phyloP scores from a whole-genome alignment of 2,888 invertebrate genomes.

The Geophilus truncorum region DNA sequence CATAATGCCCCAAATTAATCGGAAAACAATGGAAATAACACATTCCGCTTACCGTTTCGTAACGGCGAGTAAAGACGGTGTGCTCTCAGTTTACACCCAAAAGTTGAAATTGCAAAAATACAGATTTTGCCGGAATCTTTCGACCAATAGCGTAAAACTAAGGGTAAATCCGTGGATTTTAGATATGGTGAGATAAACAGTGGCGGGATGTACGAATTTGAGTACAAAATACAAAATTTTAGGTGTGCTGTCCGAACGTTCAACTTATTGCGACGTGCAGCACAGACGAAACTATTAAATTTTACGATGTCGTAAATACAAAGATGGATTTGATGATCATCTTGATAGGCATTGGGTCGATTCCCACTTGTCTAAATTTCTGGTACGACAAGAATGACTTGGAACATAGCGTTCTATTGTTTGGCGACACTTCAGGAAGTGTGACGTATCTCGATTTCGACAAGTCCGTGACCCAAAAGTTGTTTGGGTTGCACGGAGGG shows the following conservation, averaged over 20 bases:
- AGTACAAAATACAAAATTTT: too few relatives aligned
- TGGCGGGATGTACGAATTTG: too few relatives aligned
- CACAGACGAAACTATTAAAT: not conserved
- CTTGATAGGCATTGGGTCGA: not conserved
- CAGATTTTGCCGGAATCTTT: too few relatives aligned
- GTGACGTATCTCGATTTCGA: not conserved
- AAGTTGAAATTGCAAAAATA: too few relatives aligned
- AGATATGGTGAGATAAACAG: constrained; percentile 30
- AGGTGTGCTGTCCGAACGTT: constrained; percentile 7
- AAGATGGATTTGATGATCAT: not conserved
- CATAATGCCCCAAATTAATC: too few relatives aligned
- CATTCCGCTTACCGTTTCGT: too few relatives aligned
- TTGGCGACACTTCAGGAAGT: not conserved
- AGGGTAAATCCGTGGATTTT: constrained; percentile 11
- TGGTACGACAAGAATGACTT: not conserved
- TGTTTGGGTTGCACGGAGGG: not conserved
- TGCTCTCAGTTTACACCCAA: too few relatives aligned
- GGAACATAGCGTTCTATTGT: not conserved
- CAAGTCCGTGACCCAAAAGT: not conserved
- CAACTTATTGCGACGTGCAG: not conserved
- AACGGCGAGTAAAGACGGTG: too few relatives aligned
- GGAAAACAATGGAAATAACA: too few relatives aligned
- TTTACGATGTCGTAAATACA: not conserved
- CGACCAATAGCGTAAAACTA: too few relatives aligned
- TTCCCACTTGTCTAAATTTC: not conserved